Base-by-base conservation (phyloP, 2,888 invertebrate species). In the Sinopyrophorus schimmeli region DNA sequence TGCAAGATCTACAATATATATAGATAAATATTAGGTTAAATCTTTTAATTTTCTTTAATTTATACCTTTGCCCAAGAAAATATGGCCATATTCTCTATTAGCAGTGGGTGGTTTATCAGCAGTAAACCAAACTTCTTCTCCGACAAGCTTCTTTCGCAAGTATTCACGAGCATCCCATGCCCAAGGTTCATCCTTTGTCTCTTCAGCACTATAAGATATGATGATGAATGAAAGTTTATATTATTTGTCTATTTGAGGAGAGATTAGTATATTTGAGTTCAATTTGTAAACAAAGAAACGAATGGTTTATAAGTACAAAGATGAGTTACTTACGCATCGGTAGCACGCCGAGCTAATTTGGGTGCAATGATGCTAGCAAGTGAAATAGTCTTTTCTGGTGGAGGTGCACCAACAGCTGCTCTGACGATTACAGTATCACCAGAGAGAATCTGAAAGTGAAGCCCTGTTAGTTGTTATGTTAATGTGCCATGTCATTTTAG, bases 121-220 rank as follows among this genome's bases (percentile, higher is more conserved):
- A 21, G 84, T 86, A 69, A 94, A 96, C 9, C 82, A 80, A 0
- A 99, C 91, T 63, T 92, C 89, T 70, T 92, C 88, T 1, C 95
- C 95, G 63, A 99, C 85, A 20, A 98, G 75, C 72, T 92, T 92
- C 68, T 92, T 92, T 21, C 98, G 82, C 34, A 99, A 77, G 68
- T 87, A 97, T 75, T 99, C 98, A 42, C 98, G 83, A 1, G 97
- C 92, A 69, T 98, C 97, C 96, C 97, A 99, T 0, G 96, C 97
- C 78, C 81, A 98, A 1, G 97, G 92, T 75, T 98, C 92, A 70
- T 93, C 93, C 70, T 84, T 87, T 6, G 83, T 81, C 65, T 87
- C 87, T 28, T 80, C 80, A 26, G 81, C 79, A 71, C 80, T 82
- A 71, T 17, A 66, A 69, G n/a, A n/a, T n/a, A n/a, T n/a, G n/a